These are phyloP conservation scores for Pseudobourletiella spinata DNA, from an alignment of 1,140 invertebrate species.

Conservation along the genomic window DNA sequence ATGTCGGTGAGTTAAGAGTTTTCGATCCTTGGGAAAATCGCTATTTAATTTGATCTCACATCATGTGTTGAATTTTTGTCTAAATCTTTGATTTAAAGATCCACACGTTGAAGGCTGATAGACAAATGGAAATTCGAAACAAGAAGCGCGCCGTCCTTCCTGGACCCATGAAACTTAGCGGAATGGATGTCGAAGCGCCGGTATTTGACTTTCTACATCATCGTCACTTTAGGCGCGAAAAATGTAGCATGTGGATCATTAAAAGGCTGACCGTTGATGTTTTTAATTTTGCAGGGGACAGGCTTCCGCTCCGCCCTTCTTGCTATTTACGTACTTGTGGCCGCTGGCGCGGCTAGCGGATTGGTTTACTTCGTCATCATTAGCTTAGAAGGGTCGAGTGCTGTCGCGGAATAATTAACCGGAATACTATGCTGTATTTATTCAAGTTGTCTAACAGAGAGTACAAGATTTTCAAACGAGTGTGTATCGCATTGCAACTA, in stretches of 20 bases:
- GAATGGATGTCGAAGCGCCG: constrained; percentile 23
- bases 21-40: too few species aligned
- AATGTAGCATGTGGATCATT: constrained; percentile 4
- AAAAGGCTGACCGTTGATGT: constrained; percentile 17
- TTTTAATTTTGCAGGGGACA: constrained; percentile 54
- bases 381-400: too few species aligned
- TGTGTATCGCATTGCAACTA: too few species aligned
- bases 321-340: constrained; percentile 56
- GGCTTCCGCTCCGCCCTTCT: constrained; percentile 62
- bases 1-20: constrained; percentile 61
- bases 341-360: constrained; percentile 2
- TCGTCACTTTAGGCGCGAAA: too few species aligned
- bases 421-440: too few species aligned
- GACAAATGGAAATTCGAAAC: constrained; percentile 23
- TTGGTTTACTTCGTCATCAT: constrained; percentile 3
- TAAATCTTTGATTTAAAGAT: too few species aligned
- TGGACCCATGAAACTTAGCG: constrained; percentile 33
- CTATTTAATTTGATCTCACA: too few species aligned
- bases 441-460: too few species aligned
- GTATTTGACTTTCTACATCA: constrained; percentile 18
- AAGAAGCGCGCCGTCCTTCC: constrained; percentile 23
- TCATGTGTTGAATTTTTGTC: too few species aligned
- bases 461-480: too few species aligned
- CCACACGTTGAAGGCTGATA: constrained; percentile 31
- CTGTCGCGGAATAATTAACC: too few species aligned